Conservation (phyloP, 2,797 vertebrate species). For the Poeciliopsis presidionis region DNA sequence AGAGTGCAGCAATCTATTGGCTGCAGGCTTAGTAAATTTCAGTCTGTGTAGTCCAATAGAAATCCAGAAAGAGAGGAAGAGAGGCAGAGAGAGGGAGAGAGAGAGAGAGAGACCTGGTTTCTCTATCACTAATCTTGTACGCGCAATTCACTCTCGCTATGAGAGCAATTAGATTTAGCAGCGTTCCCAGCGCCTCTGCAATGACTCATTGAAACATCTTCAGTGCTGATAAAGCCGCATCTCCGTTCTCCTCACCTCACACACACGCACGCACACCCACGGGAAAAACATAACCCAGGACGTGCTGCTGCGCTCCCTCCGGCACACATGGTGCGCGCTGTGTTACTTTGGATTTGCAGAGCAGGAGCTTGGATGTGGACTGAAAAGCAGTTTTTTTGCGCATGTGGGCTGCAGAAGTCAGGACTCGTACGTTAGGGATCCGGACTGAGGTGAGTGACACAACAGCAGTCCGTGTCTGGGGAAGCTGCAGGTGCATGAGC, state of each 20-base stretch:
- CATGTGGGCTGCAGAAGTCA: conserved; percentile 52
- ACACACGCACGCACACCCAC: background rate
- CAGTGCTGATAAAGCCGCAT: conserved; percentile 54
- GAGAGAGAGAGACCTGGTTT: conserved; percentile 73
- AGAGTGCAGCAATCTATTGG: conserved; percentile 86
- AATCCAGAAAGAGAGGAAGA: conserved; percentile 75
- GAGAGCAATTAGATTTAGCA: conserved; percentile 83
- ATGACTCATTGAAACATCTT: conserved; percentile 75
- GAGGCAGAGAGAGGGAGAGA: conserved; percentile 34
- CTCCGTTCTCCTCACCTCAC: conserved; percentile 23
- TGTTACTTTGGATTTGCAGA: conserved; percentile 73
- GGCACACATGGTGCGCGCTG: conserved; percentile 71
- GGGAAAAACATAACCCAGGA: conserved; percentile 26
- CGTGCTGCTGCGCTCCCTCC: conserved; percentile 65
- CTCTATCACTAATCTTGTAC: conserved; percentile 80
- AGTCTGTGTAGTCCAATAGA: conserved; percentile 84
- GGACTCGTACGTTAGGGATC: conserved; percentile 54
- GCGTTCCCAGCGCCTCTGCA: conserved; percentile 71
- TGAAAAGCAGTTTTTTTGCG: conserved; percentile 57
- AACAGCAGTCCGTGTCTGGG: background rate
- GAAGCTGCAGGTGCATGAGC: conserved; percentile 2
- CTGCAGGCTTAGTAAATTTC: conserved; percentile 89
- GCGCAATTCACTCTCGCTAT: conserved; percentile 75
- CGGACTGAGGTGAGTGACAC: conserved; percentile 50
- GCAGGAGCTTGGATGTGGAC: conserved; percentile 66